Conservation (phyloP, 2,797 vertebrate genomes). For the Liasis olivaceus region DNA sequence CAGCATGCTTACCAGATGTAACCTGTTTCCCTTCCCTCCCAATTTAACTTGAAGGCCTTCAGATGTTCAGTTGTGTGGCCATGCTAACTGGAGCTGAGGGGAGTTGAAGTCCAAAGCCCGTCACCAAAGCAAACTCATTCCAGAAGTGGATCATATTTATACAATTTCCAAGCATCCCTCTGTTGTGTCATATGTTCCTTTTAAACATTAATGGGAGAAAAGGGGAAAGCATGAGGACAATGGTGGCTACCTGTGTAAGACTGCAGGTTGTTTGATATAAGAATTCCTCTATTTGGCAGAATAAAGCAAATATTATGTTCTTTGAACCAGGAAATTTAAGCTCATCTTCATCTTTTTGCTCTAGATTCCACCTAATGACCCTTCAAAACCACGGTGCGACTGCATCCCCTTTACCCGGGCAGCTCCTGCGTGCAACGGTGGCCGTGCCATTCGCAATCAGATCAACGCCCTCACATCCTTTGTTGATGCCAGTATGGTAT, state of each 20-base stretch:
- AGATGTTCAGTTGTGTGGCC: neutral
- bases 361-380: constrained; percentile 84
- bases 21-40: neutral
- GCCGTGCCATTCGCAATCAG: constrained; percentile 79
- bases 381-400: constrained; percentile 62
- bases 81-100: neutral
- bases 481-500: constrained; percentile 83
- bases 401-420: constrained; percentile 86
- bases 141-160: neutral
- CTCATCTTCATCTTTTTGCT: neutral
- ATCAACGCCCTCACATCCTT: constrained; percentile 85
- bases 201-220: neutral
- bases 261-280: neutral
- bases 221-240: neutral
- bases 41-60: neutral
- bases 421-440: constrained; percentile 71
- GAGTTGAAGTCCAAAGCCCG: neutral
- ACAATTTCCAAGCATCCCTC: neutral
- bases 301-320: neutral
- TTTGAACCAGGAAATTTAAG: neutral
- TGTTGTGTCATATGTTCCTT: neutral
- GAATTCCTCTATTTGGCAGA: neutral
- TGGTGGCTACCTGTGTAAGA: neutral
- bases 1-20: neutral
- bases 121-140: neutral